phyloP scores from a whole-genome alignment of 2,888 invertebrate genomes.

The Cinara cedri region DNA sequence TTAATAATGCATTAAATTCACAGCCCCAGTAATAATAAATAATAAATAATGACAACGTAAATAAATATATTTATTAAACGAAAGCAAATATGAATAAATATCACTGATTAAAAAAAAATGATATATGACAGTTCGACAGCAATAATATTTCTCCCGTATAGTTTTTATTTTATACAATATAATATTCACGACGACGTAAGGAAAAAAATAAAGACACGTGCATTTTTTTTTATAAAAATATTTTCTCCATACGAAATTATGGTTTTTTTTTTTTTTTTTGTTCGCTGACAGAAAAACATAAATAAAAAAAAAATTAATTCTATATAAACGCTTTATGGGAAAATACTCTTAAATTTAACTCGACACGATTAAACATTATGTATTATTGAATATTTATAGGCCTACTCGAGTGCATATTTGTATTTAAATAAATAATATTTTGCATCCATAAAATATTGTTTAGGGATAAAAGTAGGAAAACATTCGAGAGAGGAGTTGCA shows the following conservation, averaged over 20 bases:
- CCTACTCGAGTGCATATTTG: too few species aligned
- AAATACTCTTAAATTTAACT: slow-evolving; percentile 5
- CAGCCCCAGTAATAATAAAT: too few species aligned
- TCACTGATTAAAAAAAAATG: background rate
- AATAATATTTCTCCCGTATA: background rate
- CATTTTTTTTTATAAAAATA: background rate
- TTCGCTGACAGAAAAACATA: slow-evolving; percentile 13
- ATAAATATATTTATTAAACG: too few species aligned
- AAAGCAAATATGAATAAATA: background rate
- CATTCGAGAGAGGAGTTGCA: too few species aligned
- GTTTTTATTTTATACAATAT: too few species aligned
- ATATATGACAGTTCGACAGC: too few species aligned
- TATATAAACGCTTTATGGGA: slow-evolving; percentile 34
- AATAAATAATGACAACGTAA: too few species aligned
- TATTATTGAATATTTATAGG: slow-evolving; percentile 4
- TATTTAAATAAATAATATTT: background rate
- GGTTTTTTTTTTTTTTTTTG: background rate
- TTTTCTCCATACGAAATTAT: slow-evolving; percentile 3
- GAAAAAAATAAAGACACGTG: slow-evolving; percentile 4
- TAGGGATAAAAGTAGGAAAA: too few species aligned
- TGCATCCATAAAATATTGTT: too few species aligned
- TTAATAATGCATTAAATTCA: too few species aligned
- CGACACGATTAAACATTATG: background rate
- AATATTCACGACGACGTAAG: too few species aligned
- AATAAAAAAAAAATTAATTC: slow-evolving; percentile 14